These are phyloP conservation scores for Ernsta delagoae DNA, from an alignment of 2,888 invertebrate genomes.

Conservation along the genomic window DNA sequence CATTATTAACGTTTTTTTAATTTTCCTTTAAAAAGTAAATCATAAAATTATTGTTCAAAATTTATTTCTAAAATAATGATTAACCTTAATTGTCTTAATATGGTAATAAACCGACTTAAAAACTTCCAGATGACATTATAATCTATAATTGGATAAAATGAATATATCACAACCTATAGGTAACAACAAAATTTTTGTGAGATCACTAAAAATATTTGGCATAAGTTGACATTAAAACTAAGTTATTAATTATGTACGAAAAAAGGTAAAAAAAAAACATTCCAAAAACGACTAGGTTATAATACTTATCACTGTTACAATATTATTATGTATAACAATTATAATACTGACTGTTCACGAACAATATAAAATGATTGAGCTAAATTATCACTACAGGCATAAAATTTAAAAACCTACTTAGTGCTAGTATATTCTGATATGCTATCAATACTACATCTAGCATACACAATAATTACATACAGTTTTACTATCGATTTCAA, in stretches of 20 bases:
- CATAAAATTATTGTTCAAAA: no score
- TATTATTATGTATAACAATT: no score
- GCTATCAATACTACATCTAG: neutral
- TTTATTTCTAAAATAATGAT: no score
- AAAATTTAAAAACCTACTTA: neutral
- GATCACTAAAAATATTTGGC: neutral
- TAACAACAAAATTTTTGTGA: neutral
- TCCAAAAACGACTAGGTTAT: neutral
- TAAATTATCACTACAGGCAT: neutral
- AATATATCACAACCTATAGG: neutral
- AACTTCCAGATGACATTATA: no score
- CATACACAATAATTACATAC: neutral
- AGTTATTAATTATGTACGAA: neutral
- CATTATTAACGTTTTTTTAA: no score
- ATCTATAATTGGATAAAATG: neutral
- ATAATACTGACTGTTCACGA: neutral
- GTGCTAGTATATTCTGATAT: neutral
- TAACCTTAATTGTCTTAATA: no score
- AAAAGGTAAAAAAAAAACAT: neutral
- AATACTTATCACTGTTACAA: no score
- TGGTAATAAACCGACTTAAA: no score
- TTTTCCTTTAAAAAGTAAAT: no score
- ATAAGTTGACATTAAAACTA: neutral
- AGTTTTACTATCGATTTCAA: no score
- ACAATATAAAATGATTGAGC: neutral